phyloP scores from a whole-genome alignment of 2,113 vertebrate genomes.

The Phylloscopus whistleri region DNA sequence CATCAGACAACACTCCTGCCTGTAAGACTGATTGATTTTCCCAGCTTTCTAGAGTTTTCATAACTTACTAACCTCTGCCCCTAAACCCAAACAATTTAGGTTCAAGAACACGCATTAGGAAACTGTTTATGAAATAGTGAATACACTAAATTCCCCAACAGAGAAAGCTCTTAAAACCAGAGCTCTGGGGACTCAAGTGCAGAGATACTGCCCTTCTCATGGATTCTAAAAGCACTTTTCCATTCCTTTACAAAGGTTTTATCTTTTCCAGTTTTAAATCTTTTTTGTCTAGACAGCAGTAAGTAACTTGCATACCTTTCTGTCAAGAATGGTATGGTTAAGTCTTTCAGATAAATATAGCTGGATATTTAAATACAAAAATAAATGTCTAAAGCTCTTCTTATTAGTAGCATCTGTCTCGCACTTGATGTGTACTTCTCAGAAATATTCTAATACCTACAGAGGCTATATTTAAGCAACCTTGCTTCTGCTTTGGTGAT shows the following conservation, averaged over 20 bases:
- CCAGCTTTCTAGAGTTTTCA: slow-evolving; percentile 10
- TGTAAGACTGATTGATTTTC: slow-evolving; percentile 7
- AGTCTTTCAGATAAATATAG: slow-evolving; percentile 74
- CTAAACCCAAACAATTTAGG: not conserved
- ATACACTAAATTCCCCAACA: not conserved
- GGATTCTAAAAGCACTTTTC: slow-evolving; percentile 33
- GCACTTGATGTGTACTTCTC: slow-evolving; percentile 69
- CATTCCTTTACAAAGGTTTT: slow-evolving; percentile 22
- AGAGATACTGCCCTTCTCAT: not conserved
- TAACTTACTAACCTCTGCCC: not conserved
- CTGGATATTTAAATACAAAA: slow-evolving; percentile 69
- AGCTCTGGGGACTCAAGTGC: not conserved
- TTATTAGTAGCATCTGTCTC: slow-evolving; percentile 74
- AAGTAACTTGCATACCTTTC: slow-evolving; percentile 65
- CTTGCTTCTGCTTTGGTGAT: slow-evolving; percentile 66
- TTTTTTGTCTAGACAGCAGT: slow-evolving; percentile 70
- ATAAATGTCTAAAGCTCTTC: slow-evolving; percentile 71
- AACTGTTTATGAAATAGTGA: slow-evolving; percentile 11
- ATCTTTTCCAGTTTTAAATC: slow-evolving; percentile 59
- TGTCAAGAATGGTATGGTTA: slow-evolving; percentile 59
- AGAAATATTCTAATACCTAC: slow-evolving; percentile 74
- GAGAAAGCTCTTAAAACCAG: slow-evolving; percentile 1
- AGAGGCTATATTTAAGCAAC: slow-evolving; percentile 75
- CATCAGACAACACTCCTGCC: not conserved
- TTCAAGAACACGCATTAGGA: slow-evolving; percentile 28